Evolutionary conservation across 2,113 vertebrate species (phyloP), one percentile per base, ranked within the genome.

Genomic region (Echinops telfairi): DNA sequence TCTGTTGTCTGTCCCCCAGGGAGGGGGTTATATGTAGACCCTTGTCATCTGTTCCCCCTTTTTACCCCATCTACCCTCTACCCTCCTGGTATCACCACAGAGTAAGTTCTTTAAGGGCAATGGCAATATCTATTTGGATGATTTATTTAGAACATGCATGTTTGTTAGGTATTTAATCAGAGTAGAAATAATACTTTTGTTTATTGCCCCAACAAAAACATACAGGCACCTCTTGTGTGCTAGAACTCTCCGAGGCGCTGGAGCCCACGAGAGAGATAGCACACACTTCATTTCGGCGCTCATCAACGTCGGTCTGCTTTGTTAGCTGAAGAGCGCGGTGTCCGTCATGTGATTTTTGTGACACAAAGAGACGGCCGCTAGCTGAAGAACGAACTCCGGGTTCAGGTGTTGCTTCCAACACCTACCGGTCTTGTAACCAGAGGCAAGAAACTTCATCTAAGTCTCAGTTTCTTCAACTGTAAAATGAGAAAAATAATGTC

Each of bases 401-500:
- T 80, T 84, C 84, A n/a, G n/a, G 16, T 20, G 73, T 75, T 80
- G 60, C 86, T 95, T 68, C 66, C 43, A 86, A 90, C 64, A 38
- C 77, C 71, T 62, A 77, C 9, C 83, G 91, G 83, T 14, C 79
- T 95, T 33, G 27, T 88, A 85, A 92, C 88, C 12, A 3, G 92
- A 95, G 91, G 94, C 89, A 78, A 96, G 80, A 93, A 90, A 89
- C 53, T 86, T 93, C 76, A 93, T 89, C 58, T 80, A 92, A 90
- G 75, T 53, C 64, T 95, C 78, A 82, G 25, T 75, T 88, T 93
- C 77, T 89, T 95, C 57, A 86, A 43, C 58, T 90, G 68, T 88
- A 93, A 96, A 95, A 94, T 93, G 83, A 95, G 92, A 89, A 91
- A 95, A 92, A 96, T 71, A 95, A 88, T 66, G 81, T 66, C 3